A percentile compares a stretch with the other conserved stretches of the same genome.
These are phyloP conservation scores for Pseudonaja textilis DNA, from an alignment of 2,113 vertebrate genomes.

Conservation along the genomic window DNA sequence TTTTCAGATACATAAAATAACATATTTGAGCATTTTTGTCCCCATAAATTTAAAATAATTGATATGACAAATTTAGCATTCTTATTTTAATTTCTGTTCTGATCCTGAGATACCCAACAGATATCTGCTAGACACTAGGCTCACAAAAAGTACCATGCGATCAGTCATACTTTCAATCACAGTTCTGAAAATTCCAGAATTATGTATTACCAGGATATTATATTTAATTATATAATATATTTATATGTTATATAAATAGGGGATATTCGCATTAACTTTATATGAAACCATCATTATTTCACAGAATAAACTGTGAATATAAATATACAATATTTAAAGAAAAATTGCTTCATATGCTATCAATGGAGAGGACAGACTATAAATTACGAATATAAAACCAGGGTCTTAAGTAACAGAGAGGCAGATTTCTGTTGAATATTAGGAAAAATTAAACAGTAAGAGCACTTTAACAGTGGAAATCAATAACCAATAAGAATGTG, in stretches of 20 bases:
- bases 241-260: too few relatives aligned
- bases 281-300: neutral
- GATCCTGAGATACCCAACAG: neutral
- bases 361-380: neutral
- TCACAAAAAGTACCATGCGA: neutral
- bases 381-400: neutral
- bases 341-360: neutral
- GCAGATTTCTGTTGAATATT: neutral
- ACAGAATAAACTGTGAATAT: neutral
- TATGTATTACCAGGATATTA: neutral
- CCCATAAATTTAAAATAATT: slow-evolving; percentile 5
- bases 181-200: neutral
- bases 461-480: neutral
- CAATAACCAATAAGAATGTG: neutral
- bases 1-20: slow-evolving; percentile 33
- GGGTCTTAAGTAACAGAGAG: neutral
- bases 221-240: too few relatives aligned
- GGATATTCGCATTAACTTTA: neutral
- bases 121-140: neutral
- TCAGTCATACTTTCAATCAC: neutral
- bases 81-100: neutral
- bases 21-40: slow-evolving; percentile 37
- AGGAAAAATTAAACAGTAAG: neutral
- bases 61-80: neutral
- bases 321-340: neutral